Percentiles rank a stretch among this genome's conserved stretches.
Conservation (phyloP, 2,888 invertebrate genomes). For the Crocallis elinguaria region DNA sequence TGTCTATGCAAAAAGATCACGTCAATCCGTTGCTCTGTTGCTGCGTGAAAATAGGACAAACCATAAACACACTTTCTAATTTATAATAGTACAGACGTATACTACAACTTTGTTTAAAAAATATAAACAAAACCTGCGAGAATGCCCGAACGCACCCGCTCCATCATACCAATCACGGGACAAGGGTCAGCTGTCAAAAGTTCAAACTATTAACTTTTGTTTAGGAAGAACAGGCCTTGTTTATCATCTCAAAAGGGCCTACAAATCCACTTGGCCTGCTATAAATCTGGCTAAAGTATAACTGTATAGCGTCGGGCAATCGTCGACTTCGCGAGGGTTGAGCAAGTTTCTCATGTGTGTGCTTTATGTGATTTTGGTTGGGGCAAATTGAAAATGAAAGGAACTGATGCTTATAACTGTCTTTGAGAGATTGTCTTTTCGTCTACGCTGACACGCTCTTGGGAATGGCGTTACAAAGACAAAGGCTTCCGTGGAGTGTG, state of each 20-base stretch:
- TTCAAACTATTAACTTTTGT: constrained; percentile 56
- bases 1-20: too few species aligned
- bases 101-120: too few species aligned
- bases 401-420: constrained; percentile 9
- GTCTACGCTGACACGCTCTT: not conserved
- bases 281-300: constrained; percentile 49
- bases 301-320: constrained; percentile 33
- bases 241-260: constrained; percentile 53
- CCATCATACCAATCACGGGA: constrained; percentile 23
- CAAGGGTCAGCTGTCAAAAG: constrained; percentile 40
- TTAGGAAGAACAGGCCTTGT: constrained; percentile 42
- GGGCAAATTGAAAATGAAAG: constrained; percentile 16
- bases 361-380: constrained; percentile 16
- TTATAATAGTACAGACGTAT: too few species aligned
- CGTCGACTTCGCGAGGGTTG: constrained; percentile 27
- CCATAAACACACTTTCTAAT: too few species aligned
- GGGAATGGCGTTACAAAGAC: too few species aligned
- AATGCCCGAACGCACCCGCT: too few species aligned
- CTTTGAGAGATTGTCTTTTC: not conserved
- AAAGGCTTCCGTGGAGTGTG: too few species aligned
- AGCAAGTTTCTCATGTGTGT: constrained; percentile 24
- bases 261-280: constrained; percentile 49
- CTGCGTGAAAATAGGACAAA: too few species aligned
- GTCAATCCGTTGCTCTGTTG: too few species aligned
- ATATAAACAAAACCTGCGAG: not conserved